These are phyloP conservation scores for Luffia ferchaultella DNA, from an alignment of 2,888 invertebrate species.

Conservation along the genomic window DNA sequence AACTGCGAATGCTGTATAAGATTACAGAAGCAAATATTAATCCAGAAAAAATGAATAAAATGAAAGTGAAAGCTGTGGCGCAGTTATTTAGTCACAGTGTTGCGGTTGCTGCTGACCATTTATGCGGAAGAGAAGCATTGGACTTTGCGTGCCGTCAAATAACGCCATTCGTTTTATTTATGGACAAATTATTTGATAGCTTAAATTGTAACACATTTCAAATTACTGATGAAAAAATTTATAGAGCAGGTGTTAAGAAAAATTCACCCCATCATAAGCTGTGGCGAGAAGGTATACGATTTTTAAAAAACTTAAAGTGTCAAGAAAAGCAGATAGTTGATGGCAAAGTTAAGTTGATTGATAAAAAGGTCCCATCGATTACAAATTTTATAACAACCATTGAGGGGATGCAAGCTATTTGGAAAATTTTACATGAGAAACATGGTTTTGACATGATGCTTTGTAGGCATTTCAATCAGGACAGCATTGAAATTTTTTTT, in stretches of 20 bases:
- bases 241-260: neutral
- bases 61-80: neutral
- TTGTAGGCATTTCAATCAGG: too few species aligned
- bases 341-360: too few species aligned
- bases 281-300: neutral
- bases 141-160: too few species aligned
- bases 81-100: neutral
- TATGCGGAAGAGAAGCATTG: too few species aligned
- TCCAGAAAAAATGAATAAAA: neutral
- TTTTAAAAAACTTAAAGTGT: neutral
- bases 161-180: too few species aligned
- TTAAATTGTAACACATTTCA: neutral
- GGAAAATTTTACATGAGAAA: neutral
- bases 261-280: neutral
- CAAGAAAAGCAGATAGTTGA: neutral
- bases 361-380: too few species aligned
- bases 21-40: neutral
- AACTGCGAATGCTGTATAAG: neutral
- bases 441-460: neutral
- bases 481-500: neutral
- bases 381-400: too few species aligned
- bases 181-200: too few species aligned
- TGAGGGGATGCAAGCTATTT: too few species aligned
- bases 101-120: neutral
- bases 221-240: neutral